A percentile compares a stretch with the other conserved stretches of the same genome.
phyloP scores from a whole-genome alignment of 1,140 invertebrate species.

The Microplitis mediator region DNA sequence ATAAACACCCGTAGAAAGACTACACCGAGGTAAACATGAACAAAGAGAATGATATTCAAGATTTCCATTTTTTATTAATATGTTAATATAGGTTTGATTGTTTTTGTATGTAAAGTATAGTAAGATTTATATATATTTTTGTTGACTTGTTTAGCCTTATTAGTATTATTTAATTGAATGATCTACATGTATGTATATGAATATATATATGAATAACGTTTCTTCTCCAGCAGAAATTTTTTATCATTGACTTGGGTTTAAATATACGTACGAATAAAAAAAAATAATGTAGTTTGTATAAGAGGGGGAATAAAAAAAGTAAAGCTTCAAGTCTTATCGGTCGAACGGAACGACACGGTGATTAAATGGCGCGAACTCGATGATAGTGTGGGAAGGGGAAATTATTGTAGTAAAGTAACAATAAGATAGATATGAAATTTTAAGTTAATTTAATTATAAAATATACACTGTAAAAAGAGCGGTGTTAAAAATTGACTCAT shows the following conservation, averaged over 20 bases:
- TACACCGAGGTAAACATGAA: background rate
- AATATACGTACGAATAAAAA: no score
- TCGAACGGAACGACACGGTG: slow-evolving; percentile 8
- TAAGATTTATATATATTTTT: background rate
- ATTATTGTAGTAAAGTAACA: background rate
- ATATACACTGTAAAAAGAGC: no score
- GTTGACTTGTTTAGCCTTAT: background rate
- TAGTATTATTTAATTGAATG: background rate
- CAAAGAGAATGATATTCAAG: background rate
- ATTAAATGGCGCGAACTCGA: slow-evolving; percentile 16
- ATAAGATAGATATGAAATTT: background rate
- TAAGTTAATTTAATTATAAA: background rate
- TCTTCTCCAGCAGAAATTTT: background rate
- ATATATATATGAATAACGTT: background rate
- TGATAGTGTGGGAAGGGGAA: background rate
- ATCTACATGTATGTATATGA: background rate
- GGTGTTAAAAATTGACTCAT: no score
- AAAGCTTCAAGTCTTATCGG: slow-evolving; percentile 6
- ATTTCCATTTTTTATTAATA: no score
- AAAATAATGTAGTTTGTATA: background rate
- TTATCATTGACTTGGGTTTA: background rate
- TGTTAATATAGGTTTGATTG: background rate
- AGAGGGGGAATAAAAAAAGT: background rate
- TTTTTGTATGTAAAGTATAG: no score
- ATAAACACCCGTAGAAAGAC: background rate